Base-by-base conservation (phyloP, 2,797 vertebrate genomes). In the Ispidina picta region DNA sequence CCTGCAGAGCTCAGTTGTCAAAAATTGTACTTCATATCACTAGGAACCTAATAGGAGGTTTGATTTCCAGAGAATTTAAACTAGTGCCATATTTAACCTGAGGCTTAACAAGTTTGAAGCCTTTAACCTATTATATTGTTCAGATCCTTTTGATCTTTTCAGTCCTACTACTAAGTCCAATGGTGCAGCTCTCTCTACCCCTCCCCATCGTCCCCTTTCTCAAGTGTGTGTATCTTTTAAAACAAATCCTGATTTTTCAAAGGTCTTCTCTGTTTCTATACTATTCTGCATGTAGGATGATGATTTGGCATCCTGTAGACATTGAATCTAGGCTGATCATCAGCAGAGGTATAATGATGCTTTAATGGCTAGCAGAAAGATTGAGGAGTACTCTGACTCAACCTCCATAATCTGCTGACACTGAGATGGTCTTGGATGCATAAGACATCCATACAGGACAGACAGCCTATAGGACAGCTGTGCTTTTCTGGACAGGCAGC, bases 171-270 rank as follows among this genome's bases (percentile, higher is more conserved):
- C 12, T 33, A 54, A 68, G 28, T 54, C 21, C 6, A 48, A 3
- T 10, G 12, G 28, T 2, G 1, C 4, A 5, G 5, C 1, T 56
- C 7, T 65, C 17, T 21, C 5, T 15, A 49, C n/a, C 6, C 16
- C 23, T 20, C 35, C 23, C 18, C 46, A 14, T 18, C 11, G 26
- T 1, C 2, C 4, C 2, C 3, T 58, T 66, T 52, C 15, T 69
- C 8, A 37, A 31, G 2, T 19, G 5, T 6, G 1, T 15, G 2
- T 25, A 56, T 25, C 5, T 46, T 39, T 71, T 65, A 79, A 70
- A 69, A 28, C 1, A 80, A 58, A 25, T 2, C 1, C 8, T 5
- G 9, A 10, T 8, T 68, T 80, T 88, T 64, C 26, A 54, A 39
- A 62, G 48, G 3, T 8, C 3, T 7, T 6, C 7, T 48, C 13